Base-by-base conservation (phyloP, 2,797 vertebrate genomes). In the Crocodylus rhombifer region DNA sequence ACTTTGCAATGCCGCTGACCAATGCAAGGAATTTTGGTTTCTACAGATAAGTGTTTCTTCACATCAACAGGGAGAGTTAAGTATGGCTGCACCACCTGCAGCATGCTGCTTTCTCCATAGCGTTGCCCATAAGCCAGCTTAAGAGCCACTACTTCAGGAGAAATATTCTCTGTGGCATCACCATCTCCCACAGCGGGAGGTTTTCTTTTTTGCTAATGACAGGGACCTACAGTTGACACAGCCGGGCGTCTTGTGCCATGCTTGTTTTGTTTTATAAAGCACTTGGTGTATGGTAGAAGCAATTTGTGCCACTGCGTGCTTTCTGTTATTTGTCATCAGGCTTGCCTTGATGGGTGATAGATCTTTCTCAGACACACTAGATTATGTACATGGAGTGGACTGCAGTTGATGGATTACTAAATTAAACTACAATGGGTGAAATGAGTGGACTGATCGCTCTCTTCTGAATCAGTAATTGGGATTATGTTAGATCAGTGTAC, bases 321-420 rank as follows among this genome's bases (percentile, higher is more conserved):
- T 94, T 92, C 90, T 82, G 89, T 93, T 91, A 90, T 93, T 95
- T 63, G 86, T 87, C 73, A 84, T 81, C 30, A 25, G 83, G 88
- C 56, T 58, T 89, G 78, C 57, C 82, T 79, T 93, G 64, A 58
- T 95, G 94, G 81, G 77, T 11, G 17, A 71, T 77, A 86, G 88
- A 95, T 93, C 91, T n/a, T 76, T 87, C 86, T 91, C 94, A 94
- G 77, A 86, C 74, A 80, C 58, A 78, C 76, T 90, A 84, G 86
- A 82, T 42, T 74, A 79, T 80, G 42, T 33, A 82, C 60, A 56
- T 9, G 86, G 86, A 92, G 80, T 84, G 84, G 76, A 57, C 77
- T 65, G 78, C 55, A 92, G 91, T 12, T 94, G 88, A 91, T 91
- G 83, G 91, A 95, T 95, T 96, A 95, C 95, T 92, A 95, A 92